Evolutionary conservation across 2,888 invertebrate genomes (phyloP), one percentile per base, ranked within the genome.

Genomic region (Leptura quadrifasciata): DNA sequence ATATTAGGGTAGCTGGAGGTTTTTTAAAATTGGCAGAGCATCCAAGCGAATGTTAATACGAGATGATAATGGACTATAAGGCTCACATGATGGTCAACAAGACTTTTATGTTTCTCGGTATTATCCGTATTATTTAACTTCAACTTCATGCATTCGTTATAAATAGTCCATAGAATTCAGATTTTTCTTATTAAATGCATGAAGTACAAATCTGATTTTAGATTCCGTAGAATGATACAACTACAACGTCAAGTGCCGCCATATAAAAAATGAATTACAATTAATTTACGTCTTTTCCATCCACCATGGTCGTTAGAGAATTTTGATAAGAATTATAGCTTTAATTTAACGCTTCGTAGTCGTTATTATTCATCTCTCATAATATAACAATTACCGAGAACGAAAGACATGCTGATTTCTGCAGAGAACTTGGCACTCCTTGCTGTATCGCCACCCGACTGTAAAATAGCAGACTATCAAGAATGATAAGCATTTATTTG

Each of bases 341-440:
- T 57, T 57, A 57, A 57, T 57, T 57, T 57, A 57, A 57, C 57
- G 57, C 57, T 57, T 21, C 57, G 57, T 2, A 18, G 20, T 57
- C 57, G 57, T 57, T 21, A 57, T 57, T 57, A 57, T 57, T 57
- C 57, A 57, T 57, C 57, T 57, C 21, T 21, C 57, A 57, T 57
- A 20, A 57, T 55, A 10, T 20, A 57, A 57, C 21, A 57, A 57
- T 57, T 57, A 47, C 47, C 47, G n/a, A 47, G 47, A n/a, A 39
- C 0, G 39, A 39, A 47, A 15, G 47, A 47, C n/a, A 47, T 47
- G 47, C n/a, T 47, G 47, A 47, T 47, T 47, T 47, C 47, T 47
- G 47, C 47, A 47, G 47, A 47, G 47, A n/a, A 39, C 47, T n/a
- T 0, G 47, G 47, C 47, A 47, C n/a, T n/a, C 47, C 15, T 47